Percentiles rank a stretch among this genome's conserved stretches.
Evolutionary conservation across 1,140 invertebrate species (phyloP).

Genomic region (Aphis gossypii): DNA sequence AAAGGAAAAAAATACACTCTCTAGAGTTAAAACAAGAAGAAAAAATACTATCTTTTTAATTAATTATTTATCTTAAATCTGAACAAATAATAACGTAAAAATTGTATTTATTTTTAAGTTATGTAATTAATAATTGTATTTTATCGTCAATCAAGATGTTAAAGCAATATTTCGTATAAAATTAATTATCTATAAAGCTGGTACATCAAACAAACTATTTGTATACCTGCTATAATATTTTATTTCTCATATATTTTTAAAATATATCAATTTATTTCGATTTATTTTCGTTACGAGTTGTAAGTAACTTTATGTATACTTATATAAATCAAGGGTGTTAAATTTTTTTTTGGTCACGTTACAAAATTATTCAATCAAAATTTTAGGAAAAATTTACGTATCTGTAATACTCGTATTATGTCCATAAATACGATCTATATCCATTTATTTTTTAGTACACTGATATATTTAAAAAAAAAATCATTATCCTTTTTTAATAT

Average conservation of each 20-base stretch:
- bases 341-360: background rate
- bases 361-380: background rate
- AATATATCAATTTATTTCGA: background rate
- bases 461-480: too few species aligned
- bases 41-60: background rate
- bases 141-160: background rate
- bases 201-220: too few species aligned
- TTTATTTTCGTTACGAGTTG: too few species aligned
- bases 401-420: too few species aligned
- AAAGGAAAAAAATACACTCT: too few species aligned
- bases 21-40: background rate
- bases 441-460: too few species aligned
- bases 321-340: too few species aligned
- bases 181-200: background rate
- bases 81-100: background rate
- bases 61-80: background rate
- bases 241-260: background rate
- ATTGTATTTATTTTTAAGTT: background rate
- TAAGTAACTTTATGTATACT: background rate
- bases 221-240: background rate
- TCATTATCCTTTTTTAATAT: too few species aligned
- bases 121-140: background rate
- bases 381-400: background rate
- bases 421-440: too few species aligned
- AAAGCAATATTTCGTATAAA: background rate